A percentile compares a stretch with the other conserved stretches of the same genome.
phyloP scores from a whole-genome alignment of 2,113 vertebrate genomes.

The Podarcis muralis region DNA sequence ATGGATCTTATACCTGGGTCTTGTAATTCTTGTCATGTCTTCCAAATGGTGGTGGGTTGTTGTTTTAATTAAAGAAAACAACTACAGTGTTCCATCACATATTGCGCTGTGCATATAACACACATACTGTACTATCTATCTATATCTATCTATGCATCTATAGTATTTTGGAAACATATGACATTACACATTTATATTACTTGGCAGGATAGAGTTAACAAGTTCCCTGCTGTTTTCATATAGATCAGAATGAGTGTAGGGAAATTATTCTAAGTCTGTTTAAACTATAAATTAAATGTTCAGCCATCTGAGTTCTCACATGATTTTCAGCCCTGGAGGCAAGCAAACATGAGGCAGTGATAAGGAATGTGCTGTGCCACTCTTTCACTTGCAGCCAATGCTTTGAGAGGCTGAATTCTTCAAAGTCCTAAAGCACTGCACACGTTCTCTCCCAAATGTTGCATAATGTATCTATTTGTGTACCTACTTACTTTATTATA shows the following conservation, averaged over 20 bases:
- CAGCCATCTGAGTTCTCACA: constrained; percentile 37
- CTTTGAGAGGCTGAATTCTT: constrained; percentile 38
- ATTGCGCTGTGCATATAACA: too few relatives aligned
- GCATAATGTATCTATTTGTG: constrained; percentile 4
- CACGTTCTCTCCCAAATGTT: not conserved
- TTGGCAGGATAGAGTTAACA: constrained; percentile 65
- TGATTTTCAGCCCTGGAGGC: not conserved
- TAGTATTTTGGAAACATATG: not conserved
- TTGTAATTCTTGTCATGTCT: too few relatives aligned
- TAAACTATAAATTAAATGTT: constrained; percentile 53
- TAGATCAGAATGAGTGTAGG: constrained; percentile 15
- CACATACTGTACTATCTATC: too few relatives aligned
- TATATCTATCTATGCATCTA: not conserved
- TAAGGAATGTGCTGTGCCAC: constrained; percentile 26
- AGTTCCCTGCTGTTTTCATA: constrained; percentile 58
- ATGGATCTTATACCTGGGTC: too few relatives aligned
- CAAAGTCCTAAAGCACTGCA: constrained; percentile 12
- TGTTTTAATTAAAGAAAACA: too few relatives aligned
- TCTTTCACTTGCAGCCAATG: constrained; percentile 31
- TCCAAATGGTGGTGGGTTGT: too few relatives aligned
- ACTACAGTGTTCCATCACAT: too few relatives aligned
- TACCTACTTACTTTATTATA: not conserved
- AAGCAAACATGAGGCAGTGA: not conserved
- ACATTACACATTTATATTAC: constrained; percentile 48
- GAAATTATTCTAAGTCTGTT: constrained; percentile 52